phyloP scores from a whole-genome alignment of 2,888 invertebrate species.

The Sussaba pulchella region DNA sequence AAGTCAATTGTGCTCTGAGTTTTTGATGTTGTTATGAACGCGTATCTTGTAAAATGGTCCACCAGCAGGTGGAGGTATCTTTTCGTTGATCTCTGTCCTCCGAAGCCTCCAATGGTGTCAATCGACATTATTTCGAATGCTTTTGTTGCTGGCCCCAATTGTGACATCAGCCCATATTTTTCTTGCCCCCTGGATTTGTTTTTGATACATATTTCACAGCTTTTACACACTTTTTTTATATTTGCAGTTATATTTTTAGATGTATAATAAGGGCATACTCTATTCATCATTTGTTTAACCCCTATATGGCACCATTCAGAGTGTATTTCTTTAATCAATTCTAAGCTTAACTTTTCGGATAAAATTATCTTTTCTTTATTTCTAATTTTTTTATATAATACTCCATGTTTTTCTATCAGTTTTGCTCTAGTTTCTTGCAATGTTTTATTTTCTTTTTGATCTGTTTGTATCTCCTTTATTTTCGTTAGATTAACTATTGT shows the following conservation, averaged over 20 bases:
- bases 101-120: slow-evolving; percentile 75
- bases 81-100: slow-evolving; percentile 73
- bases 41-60: slow-evolving; percentile 39
- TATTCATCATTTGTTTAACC: slow-evolving; percentile 62
- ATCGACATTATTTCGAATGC: slow-evolving; percentile 74
- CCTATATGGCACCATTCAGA: slow-evolving; percentile 23
- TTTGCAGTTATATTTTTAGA: slow-evolving; percentile 63
- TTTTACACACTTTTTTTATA: slow-evolving; percentile 67
- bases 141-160: slow-evolving; percentile 72
- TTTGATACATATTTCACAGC: slow-evolving; percentile 18
- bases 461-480: slow-evolving; percentile 22
- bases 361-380: slow-evolving; percentile 62
- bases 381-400: slow-evolving; percentile 58
- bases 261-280: slow-evolving; percentile 57
- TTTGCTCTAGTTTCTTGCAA: slow-evolving; percentile 45
- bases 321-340: slow-evolving; percentile 61
- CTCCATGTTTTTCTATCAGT: slow-evolving; percentile 47
- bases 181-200: slow-evolving; percentile 73
- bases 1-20: slow-evolving; percentile 70
- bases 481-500: slow-evolving; percentile 20
- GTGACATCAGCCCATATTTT: slow-evolving; percentile 69
- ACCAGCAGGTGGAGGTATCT: slow-evolving; percentile 73
- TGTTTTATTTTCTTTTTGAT: slow-evolving; percentile 51
- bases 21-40: slow-evolving; percentile 70
- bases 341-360: slow-evolving; percentile 57